Evolutionary conservation across 1,140 invertebrate species (phyloP).

Genomic region (Dolichoris vasculosae): DNA sequence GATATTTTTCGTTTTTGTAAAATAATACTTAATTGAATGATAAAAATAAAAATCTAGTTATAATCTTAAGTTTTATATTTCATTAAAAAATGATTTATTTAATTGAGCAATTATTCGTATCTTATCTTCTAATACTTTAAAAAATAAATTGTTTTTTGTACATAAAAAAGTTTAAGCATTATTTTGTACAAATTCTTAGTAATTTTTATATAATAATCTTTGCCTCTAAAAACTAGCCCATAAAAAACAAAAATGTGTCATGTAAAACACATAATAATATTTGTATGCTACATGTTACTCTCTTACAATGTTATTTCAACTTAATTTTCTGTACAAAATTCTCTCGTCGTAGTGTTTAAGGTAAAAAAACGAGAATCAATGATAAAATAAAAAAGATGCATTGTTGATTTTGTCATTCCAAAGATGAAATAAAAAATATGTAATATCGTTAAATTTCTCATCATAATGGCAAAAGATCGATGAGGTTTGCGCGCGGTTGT

Average conservation of each 20-base stretch:
- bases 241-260: slow-evolving; percentile 13
- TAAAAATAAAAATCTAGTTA: background rate
- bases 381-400: slow-evolving; percentile 13
- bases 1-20: background rate
- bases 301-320: background rate
- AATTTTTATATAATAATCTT: background rate
- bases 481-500: slow-evolving; percentile 81
- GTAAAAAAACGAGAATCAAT: slow-evolving; percentile 21
- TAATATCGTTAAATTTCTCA: slow-evolving; percentile 23
- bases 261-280: slow-evolving; percentile 11
- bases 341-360: slow-evolving; percentile 7
- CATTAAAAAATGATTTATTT: background rate
- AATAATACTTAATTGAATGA: background rate
- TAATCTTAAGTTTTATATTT: background rate
- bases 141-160: background rate
- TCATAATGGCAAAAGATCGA: slow-evolving; percentile 78
- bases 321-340: slow-evolving; percentile 36
- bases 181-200: background rate
- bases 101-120: background rate
- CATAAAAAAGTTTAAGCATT: background rate
- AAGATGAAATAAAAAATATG: slow-evolving; percentile 20
- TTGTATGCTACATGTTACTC: background rate
- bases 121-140: background rate
- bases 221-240: background rate
- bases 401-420: slow-evolving; percentile 6